Conservation (phyloP, 2,797 vertebrate species). For the Enteromius thamalakanensis region DNA sequence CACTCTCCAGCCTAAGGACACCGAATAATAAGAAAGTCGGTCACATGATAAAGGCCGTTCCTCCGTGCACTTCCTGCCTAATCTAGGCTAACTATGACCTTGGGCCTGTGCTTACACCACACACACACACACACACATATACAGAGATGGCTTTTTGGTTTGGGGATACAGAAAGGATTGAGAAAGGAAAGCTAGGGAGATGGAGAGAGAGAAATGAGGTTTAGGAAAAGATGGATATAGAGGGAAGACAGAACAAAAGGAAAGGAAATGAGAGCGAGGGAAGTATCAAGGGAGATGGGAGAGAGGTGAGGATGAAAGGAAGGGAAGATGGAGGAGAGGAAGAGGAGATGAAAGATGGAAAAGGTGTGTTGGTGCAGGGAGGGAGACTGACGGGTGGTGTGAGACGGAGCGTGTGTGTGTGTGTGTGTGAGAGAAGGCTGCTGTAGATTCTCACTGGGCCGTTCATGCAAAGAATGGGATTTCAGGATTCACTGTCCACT, state of each 20-base stretch:
- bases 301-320: constrained; percentile 40
- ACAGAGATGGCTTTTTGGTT: constrained; percentile 24
- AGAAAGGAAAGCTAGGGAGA: constrained; percentile 35
- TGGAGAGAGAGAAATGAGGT: constrained; percentile 48
- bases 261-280: constrained; percentile 31
- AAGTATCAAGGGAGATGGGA: constrained; percentile 46
- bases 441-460: constrained; percentile 42
- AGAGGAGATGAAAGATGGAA: constrained; percentile 42
- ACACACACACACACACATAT: constrained; percentile 20
- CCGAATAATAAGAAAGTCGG: constrained; percentile 49
- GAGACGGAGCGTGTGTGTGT: neutral
- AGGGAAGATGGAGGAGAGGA: constrained; percentile 43
- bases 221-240: constrained; percentile 31
- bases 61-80: constrained; percentile 40
- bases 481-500: constrained; percentile 56
- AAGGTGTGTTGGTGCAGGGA: constrained; percentile 24
- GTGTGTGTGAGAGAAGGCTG: constrained; percentile 21
- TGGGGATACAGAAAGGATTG: constrained; percentile 37
- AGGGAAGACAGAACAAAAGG: constrained; percentile 38
- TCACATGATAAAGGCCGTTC: constrained; percentile 40
- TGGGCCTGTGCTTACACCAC: constrained; percentile 34
- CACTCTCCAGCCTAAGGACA: constrained; percentile 46
- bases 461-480: constrained; percentile 57
- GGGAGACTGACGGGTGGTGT: constrained; percentile 2
- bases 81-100: constrained; percentile 58